phyloP scores from a whole-genome alignment of 2,113 vertebrate species.

The Gasterosteus nipponicus region DNA sequence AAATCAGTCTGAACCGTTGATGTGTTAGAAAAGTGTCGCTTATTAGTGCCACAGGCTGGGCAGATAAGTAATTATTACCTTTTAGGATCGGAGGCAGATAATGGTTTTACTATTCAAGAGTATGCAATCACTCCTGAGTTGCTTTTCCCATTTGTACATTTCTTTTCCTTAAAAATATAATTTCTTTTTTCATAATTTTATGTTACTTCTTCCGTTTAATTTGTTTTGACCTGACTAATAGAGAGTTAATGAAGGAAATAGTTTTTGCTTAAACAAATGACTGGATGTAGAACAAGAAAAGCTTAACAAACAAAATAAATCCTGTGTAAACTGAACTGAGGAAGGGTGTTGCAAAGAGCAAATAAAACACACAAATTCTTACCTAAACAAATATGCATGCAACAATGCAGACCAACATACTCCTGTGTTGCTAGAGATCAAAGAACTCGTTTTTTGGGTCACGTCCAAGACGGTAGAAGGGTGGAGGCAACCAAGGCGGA shows the following conservation, averaged over 20 bases:
- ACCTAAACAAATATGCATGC: background rate
- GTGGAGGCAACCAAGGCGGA: conserved; percentile 29
- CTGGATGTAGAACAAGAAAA: background rate
- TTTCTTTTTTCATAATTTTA: background rate
- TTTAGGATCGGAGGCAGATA: background rate
- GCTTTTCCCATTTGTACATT: background rate
- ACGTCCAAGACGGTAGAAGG: conserved; percentile 34
- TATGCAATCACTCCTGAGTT: background rate
- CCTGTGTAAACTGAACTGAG: background rate
- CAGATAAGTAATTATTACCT: background rate
- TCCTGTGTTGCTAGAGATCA: conserved; percentile 13
- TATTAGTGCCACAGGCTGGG: background rate
- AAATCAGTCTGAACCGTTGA: background rate
- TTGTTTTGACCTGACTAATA: background rate
- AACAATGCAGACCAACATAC: background rate
- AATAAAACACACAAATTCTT: background rate
- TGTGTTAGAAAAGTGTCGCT: background rate
- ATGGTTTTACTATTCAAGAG: background rate
- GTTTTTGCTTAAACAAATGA: background rate
- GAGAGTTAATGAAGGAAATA: background rate
- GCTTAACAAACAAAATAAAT: background rate
- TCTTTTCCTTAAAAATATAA: background rate
- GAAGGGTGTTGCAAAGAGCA: background rate
- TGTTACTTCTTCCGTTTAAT: background rate
- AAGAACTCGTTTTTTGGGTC: conserved; percentile 30